These are phyloP conservation scores for Neosilurus hyrtlii DNA, from an alignment of 2,797 vertebrate species.

Conservation along the genomic window DNA sequence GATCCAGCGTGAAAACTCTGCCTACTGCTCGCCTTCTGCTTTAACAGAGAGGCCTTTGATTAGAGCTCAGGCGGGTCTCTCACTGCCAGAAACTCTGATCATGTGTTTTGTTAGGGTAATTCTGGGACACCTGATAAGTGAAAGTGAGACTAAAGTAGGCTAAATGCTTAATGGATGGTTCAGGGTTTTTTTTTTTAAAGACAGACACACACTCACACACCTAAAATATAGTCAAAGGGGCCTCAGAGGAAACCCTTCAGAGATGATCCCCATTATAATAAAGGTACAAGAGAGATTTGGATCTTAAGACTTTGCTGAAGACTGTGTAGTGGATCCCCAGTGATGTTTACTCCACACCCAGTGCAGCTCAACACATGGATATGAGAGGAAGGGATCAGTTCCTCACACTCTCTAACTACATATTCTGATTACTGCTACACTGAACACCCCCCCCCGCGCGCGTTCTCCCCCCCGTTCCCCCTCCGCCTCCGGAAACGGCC, in stretches of 20 bases:
- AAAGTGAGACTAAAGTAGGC: slow-evolving; percentile 30
- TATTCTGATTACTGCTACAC: background rate
- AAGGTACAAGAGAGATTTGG: background rate
- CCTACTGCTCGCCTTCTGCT: background rate
- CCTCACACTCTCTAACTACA: background rate
- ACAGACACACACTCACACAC: background rate
- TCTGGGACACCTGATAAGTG: slow-evolving; percentile 40
- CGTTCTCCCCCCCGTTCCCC: no score
- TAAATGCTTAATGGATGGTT: slow-evolving; percentile 20
- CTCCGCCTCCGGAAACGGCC: no score
- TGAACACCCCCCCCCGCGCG: no score
- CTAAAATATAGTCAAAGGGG: background rate
- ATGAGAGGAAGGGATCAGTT: background rate
- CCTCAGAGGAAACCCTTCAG: background rate
- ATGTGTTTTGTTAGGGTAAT: slow-evolving; percentile 44
- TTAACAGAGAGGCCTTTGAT: slow-evolving; percentile 49
- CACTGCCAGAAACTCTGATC: slow-evolving; percentile 30
- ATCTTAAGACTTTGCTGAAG: background rate
- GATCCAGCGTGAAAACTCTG: background rate
- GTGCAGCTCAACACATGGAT: background rate
- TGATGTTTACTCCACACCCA: background rate
- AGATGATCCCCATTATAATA: background rate
- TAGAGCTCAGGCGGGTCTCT: background rate
- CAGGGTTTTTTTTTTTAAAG: background rate
- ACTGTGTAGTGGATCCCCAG: background rate